phyloP scores from a whole-genome alignment of 2,888 invertebrate genomes.

The Mystacides longicornis region DNA sequence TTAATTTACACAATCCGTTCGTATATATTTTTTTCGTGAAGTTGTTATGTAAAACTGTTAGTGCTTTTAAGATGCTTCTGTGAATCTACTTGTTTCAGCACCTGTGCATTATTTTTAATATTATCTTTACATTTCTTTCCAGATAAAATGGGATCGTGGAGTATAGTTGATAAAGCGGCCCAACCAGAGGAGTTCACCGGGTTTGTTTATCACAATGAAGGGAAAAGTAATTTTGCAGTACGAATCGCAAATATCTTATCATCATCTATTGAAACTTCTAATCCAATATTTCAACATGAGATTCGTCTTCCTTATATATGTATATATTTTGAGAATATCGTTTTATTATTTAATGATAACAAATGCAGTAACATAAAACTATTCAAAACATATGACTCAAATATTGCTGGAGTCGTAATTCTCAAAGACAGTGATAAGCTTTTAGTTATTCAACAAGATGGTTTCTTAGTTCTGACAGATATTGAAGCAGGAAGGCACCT shows the following conservation, averaged over 20 bases:
- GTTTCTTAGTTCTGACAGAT: slow-evolving; percentile 10
- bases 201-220: slow-evolving; percentile 18
- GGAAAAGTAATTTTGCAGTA: slow-evolving; percentile 21
- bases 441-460: slow-evolving; percentile 14
- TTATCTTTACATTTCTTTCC: not conserved
- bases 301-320: slow-evolving; percentile 17
- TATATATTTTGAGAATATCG: slow-evolving; percentile 19
- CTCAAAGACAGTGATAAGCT: slow-evolving; percentile 6
- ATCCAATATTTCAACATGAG: slow-evolving; percentile 8
- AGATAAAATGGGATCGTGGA: slow-evolving; percentile 22
- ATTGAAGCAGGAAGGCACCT: slow-evolving; percentile 4
- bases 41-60: no score
- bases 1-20: no score
- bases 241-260: slow-evolving; percentile 18
- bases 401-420: slow-evolving; percentile 12
- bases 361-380: slow-evolving; percentile 18
- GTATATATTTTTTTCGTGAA: no score
- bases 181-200: slow-evolving; percentile 18
- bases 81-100: no score
- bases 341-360: slow-evolving; percentile 12
- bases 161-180: slow-evolving; percentile 15
- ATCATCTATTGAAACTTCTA: slow-evolving; percentile 2
- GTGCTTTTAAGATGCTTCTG: no score
- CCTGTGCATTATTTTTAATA: not conserved
- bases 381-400: slow-evolving; percentile 20